Base-by-base conservation (phyloP, 2,888 invertebrate genomes). In the Tipula helvola region DNA sequence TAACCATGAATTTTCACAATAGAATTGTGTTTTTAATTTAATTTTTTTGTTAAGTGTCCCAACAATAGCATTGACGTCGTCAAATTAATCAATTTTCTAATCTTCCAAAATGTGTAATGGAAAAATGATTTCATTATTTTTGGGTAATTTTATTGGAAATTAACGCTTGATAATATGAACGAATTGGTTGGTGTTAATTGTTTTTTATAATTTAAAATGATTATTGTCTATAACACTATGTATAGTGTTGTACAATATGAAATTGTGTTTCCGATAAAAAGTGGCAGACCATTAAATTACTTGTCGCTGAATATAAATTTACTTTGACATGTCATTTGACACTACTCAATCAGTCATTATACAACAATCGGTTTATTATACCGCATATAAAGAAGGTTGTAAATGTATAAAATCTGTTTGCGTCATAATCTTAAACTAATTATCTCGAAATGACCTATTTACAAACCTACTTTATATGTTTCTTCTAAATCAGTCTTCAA, bases 1-100 rank as follows among this genome's bases (percentile, higher is more conserved):
- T 71, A 71, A 71, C 71, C 71, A 71, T 71, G 71, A 71, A 71
- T 71, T 71, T 71, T 71, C 71, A 71, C 71, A 71, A 71, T 71
- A 12, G 28, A 28, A 71, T 71, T 71, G 71, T 71, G 10, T 71
- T 71, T 71, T 28, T 71, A 71, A 71, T 28, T 71, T 28, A 57
- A 52, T 52, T 52, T 52, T 52, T 52, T 5, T 52, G n/a, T 52
- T 3, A 28, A 28, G 71, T 71, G 71, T 71, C 18, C 28, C 71
- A 71, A 71, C 71, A 71, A 71, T 71, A 8, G 28, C 18, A 12
- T 71, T 28, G 7, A 12, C 47, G 57, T 57, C 57, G 57, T 71
- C 71, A 10, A 71, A 28, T 71, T 71, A 71, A 71, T 71, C 71
- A 71, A 71, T 71, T 71, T 71, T 71, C 71, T 71, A 71, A 71